Base-by-base conservation (phyloP, 2,797 vertebrate species). In the Microhierax caerulescens region DNA sequence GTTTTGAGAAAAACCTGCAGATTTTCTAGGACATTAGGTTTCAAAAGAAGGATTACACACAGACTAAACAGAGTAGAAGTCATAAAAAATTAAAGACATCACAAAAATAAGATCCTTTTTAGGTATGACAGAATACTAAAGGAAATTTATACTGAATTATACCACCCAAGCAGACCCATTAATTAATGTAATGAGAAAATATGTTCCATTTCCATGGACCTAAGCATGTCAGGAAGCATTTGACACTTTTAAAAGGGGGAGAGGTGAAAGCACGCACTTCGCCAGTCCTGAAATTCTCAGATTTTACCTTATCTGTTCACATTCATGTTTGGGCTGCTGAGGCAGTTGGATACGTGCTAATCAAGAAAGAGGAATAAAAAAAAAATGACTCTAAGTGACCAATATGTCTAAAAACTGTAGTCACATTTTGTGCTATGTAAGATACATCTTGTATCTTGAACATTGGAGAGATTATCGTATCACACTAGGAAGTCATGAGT, bases 31-130 rank as follows among this genome's bases (percentile, higher is more conserved):
- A 98, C 98, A 97, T 98, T 98, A 97, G 97, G 85, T 98, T 98
- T 98, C 97, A 97, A 97, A 98, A 97, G 97, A 97, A 98, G 98
- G 98, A 98, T 98, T 98, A 98, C 97, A 97, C 96, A 90, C 97
- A 98, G 98, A 98, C 98, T 98, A 98, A 98, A 98, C 98, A 98
- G 97, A 98, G 97, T 96, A 98, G 97, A 98, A 98, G 97, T 98
- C 97, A 98, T 98, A 98, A 98, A 98, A 98, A 98, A 97, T 97
- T 98, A 98, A 98, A 98, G 98, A 97, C 98, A 98, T 98, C 97
- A 97, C 97, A 98, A 98, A 98, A 98, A 98, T 98, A 96, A 98
- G 98, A 98, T 98, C 96, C 96, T 97, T 98, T 98, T 98, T 97
- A 97, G 97, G 97, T 98, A 98, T 98, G 98, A 98, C 97, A 98